These are phyloP conservation scores for Panthera uncia DNA, from an alignment of 2,113 vertebrate species.

Conservation along the genomic window DNA sequence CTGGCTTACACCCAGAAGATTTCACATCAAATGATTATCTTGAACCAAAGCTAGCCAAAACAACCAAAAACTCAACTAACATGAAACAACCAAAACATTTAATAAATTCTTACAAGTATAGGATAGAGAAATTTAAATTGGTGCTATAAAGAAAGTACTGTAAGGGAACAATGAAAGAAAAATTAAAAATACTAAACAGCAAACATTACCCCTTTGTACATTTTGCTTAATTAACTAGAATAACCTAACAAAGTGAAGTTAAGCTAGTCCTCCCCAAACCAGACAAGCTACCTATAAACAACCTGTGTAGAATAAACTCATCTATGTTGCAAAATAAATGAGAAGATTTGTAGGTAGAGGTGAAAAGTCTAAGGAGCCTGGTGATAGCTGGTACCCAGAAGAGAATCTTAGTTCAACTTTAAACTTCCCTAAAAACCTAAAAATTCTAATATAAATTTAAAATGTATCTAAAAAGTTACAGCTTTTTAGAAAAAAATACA, in stretches of 20 bases:
- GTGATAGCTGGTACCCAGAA: neutral
- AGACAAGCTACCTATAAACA: neutral
- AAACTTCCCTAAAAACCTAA: neutral
- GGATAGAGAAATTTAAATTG: neutral
- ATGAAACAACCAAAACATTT: neutral
- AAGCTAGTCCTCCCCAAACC: neutral
- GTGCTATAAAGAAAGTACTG: neutral
- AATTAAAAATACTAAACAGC: neutral
- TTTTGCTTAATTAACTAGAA: neutral
- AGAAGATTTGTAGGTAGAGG: neutral
- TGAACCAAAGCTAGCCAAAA: neutral
- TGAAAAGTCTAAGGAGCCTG: neutral
- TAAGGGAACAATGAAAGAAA: neutral
- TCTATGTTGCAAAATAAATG: neutral
- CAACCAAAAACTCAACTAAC: neutral
- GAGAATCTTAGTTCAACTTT: neutral
- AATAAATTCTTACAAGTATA: neutral
- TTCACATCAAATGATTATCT: neutral
- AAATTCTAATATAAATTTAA: neutral
- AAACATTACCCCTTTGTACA: neutral
- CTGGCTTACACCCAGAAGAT: no score
- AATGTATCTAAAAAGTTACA: neutral
- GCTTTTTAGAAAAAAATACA: neutral
- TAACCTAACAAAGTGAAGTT: neutral
- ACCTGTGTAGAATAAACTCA: neutral